Evolutionary conservation across 2,797 vertebrate genomes (phyloP), one percentile per base, ranked within the genome.

Genomic region (Brachyalestes nurse): DNA sequence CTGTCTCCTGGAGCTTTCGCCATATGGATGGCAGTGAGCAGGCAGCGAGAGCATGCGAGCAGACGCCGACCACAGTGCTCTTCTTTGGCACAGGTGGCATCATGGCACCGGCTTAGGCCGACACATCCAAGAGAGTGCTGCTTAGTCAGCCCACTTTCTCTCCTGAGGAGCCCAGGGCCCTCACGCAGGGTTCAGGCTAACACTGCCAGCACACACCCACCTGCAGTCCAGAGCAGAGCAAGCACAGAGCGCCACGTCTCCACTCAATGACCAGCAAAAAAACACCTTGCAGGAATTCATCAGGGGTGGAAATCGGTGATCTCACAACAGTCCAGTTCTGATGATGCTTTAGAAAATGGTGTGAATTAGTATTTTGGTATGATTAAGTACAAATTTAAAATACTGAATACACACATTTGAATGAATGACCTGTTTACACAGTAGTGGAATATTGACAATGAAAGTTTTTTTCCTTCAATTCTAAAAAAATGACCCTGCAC

Each of bases 131-230:
- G 65, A 77, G 45, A 84, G 65, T 49, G 64, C 67, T 83, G 87
- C 88, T 91, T 91, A 90, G 87, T 90, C 89, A 91, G 90, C 88
- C 87, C 85, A 85, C 88, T 83, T 86, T 90, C 84, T 90, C 82
- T 77, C 80, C 79, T 72, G 81, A 78, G 85, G 82, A 83, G 87
- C 82, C 84, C 81, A 85, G 82, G 84, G 79, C 65, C 87, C 80
- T 85, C 87, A 89, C 73, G 79, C 83, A 78, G 80, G 21, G 86
- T 73, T 72, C 79, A 86, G 86, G 86, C 83, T 82, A 61, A 58
- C 72, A 79, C 21, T 75, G 75, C 85, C 86, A 83, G 65, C 71
- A 23, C 77, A 87, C 84, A 71, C 83, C 82, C 79, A 84, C 75
- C 78, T 77, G 64, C 70, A 82, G 70, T 70, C 21, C 42, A 73